Evolutionary conservation across 1,140 invertebrate species (phyloP).

Genomic region (Drosophila obscura): DNA sequence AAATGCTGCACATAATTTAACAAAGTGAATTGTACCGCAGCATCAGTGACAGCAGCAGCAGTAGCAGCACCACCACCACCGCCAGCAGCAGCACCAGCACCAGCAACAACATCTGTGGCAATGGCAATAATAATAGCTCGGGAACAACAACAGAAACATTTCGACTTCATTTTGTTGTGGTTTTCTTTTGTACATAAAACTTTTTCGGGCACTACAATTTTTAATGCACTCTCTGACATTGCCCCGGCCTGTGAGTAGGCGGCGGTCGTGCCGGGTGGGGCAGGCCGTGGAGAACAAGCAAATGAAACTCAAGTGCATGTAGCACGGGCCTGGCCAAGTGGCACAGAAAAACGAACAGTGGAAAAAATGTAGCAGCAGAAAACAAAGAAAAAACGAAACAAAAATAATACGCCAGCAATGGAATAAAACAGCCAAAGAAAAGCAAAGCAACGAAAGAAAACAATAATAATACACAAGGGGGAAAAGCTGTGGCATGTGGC

Average conservation of each 20-base stretch:
- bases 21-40: conserved; percentile 60
- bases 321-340: conserved; percentile 71
- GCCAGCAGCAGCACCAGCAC: conserved; percentile 22
- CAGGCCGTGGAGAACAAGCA: conserved; percentile 64
- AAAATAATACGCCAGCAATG: conserved; percentile 27
- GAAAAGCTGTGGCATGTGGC: conserved; percentile 13
- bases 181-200: conserved; percentile 77
- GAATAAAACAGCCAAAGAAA: conserved; percentile 47
- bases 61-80: conserved; percentile 17
- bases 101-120: conserved; percentile 6
- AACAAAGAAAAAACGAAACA: conserved; percentile 27
- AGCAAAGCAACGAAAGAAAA: conserved; percentile 32
- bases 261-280: neutral
- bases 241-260: conserved; percentile 9
- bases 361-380: conserved; percentile 19
- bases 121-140: conserved; percentile 49
- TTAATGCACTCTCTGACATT: conserved; percentile 80
- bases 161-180: conserved; percentile 77
- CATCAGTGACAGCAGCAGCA: conserved; percentile 1
- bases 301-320: conserved; percentile 82
- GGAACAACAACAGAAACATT: conserved; percentile 51
- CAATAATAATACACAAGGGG: conserved; percentile 64
- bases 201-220: conserved; percentile 68
- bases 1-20: conserved; percentile 76
- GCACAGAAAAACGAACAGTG: conserved; percentile 45